These are phyloP conservation scores for Vidua macroura DNA, from an alignment of 2,113 vertebrate species.

Conservation along the genomic window DNA sequence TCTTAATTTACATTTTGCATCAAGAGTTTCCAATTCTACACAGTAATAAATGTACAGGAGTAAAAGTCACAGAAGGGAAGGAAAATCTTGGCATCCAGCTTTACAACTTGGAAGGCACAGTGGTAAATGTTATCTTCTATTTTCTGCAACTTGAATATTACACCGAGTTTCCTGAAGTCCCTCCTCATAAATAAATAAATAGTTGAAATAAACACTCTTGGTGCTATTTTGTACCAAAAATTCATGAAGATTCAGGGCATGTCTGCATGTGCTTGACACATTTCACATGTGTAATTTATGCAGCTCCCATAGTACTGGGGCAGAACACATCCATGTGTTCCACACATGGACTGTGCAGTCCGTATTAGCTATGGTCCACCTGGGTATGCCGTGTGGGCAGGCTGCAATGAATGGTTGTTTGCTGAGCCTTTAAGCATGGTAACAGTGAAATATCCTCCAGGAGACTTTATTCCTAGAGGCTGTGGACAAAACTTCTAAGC, in stretches of 20 bases:
- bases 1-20: constrained; percentile 56
- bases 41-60: constrained; percentile 6
- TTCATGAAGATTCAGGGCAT: constrained; percentile 55
- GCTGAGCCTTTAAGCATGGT: background rate
- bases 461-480: background rate
- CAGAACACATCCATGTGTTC: constrained; percentile 69
- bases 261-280: constrained; percentile 72
- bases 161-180: background rate
- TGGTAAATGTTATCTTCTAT: constrained; percentile 22
- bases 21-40: background rate
- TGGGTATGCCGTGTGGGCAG: constrained; percentile 30
- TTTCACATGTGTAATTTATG: constrained; percentile 75
- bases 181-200: constrained; percentile 13
- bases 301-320: constrained; percentile 56
- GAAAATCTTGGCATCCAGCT: background rate
- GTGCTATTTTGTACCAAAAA: constrained; percentile 7
- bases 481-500: background rate
- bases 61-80: constrained; percentile 27
- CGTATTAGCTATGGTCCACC: constrained; percentile 66
- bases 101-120: background rate
- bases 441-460: background rate
- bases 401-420: background rate
- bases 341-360: constrained; percentile 71
- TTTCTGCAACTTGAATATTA: constrained; percentile 15
- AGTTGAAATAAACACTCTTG: background rate